Evolutionary conservation across 2,888 invertebrate genomes (phyloP), one percentile per base, ranked within the genome.

Genomic region (Amblyjoppa proteus): DNA sequence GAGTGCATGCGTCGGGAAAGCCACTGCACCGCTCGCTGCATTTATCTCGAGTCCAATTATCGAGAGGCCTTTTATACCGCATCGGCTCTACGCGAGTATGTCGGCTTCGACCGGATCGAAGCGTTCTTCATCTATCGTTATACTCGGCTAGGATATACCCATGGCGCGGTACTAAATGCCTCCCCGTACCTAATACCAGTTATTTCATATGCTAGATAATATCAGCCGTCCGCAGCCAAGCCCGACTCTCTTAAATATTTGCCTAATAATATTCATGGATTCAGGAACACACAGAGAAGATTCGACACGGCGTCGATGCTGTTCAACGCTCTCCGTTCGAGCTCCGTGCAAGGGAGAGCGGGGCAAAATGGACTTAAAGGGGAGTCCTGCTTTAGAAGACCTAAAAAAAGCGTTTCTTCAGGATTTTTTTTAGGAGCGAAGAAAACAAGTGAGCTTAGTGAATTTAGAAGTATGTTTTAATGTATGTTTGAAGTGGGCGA

Each of bases 1-100:
- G 7, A 61, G 49, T 66, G 66, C 64, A 68, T 34, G n/a, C 13
- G 58, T 61, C 28, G 41, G 41, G 56, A 81, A 78, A 76, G 56
- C 66, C 25, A 68, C 58, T 85, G 38, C 28, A 66, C 25, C 61
- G 61, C 58, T 81, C 38, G 68, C 77, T 74, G 73, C 80, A 73
- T 83, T 83, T 77, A 83, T 74, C 83, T 70, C 69, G 74, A 69
- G 77, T 81, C 73, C 77, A 86, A 83, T 86, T 83, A 86, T 83
- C 64, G 73, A 28, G 64, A 73, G 74, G 68, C 73, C 53, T 83
- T 66, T 28, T 31, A 49, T 49, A 53, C 70, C 38, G 34, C 61
- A 68, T 75, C 84, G 31, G 77, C 74, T 69, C 28, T 45, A 16
- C 28, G 45, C 49, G 31, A 34, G 53, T 78, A 45, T 66, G 58